Evolutionary conservation across 2,113 vertebrate species (phyloP).

Genomic region (Gymnogyps californianus): DNA sequence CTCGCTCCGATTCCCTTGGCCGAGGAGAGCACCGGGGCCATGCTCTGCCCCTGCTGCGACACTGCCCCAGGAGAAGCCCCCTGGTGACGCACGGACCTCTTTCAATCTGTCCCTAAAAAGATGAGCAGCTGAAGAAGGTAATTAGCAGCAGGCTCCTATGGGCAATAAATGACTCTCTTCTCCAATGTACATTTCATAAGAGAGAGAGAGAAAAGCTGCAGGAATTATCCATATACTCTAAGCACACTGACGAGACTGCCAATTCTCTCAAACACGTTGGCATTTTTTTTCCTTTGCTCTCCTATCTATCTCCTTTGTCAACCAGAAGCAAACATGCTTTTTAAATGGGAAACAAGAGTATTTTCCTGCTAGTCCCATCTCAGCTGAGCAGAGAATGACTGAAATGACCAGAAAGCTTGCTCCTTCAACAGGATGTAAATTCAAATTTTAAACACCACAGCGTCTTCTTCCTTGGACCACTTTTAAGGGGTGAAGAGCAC

Average conservation of each 20-base stretch:
- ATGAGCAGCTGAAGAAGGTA: background rate
- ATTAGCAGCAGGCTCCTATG: background rate
- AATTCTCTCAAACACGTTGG: background rate
- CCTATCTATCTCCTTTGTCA: background rate
- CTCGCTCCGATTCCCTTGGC: fast-evolving
- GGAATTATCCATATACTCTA: background rate
- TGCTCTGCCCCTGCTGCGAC: background rate
- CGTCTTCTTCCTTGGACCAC: background rate
- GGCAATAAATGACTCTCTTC: background rate
- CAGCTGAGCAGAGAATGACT: background rate
- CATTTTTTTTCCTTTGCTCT: background rate
- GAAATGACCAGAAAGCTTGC: background rate
- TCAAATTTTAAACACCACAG: background rate
- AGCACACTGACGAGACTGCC: background rate
- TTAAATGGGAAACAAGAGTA: background rate
- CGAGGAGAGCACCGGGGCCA: fast-evolving
- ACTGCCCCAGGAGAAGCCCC: fast-evolving
- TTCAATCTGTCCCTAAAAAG: background rate
- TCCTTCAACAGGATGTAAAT: background rate
- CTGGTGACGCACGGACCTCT: fast-evolving
- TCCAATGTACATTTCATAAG: background rate
- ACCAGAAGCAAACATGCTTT: background rate
- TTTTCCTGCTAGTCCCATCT: background rate
- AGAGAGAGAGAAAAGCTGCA: background rate
- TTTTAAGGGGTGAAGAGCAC: background rate